phyloP scores from a whole-genome alignment of 2,797 vertebrate species.

The Microctenopoma steveboyesi region DNA sequence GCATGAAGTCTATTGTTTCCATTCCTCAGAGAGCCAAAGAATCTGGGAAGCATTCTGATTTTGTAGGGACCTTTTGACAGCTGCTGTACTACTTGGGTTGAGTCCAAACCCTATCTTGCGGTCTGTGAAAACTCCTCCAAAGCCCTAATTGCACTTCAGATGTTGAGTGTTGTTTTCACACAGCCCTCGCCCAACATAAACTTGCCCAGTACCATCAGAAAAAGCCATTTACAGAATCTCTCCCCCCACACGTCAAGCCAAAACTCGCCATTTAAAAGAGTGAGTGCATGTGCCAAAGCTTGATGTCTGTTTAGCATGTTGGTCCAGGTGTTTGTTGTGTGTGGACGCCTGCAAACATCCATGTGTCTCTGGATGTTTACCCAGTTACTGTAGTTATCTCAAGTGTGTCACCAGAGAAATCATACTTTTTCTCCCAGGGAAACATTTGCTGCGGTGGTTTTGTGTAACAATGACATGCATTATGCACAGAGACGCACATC shows the following conservation, averaged over 20 bases:
- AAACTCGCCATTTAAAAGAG: conserved; percentile 42
- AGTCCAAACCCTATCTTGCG: conserved; percentile 66
- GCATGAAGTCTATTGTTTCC: conserved; percentile 71
- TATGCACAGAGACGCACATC: conserved; percentile 4
- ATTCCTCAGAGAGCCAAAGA: conserved; percentile 71
- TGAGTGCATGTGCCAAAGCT: conserved; percentile 37
- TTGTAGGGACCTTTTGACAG: conserved; percentile 78
- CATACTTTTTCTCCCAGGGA: conserved; percentile 6
- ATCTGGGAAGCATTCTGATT: conserved; percentile 71
- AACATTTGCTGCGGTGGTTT: conserved; percentile 26
- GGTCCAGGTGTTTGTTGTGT: conserved; percentile 31
- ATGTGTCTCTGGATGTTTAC: conserved; percentile 53
- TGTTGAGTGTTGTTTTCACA: conserved; percentile 63
- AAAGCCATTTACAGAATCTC: conserved; percentile 41
- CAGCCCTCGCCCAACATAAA: conserved; percentile 58
- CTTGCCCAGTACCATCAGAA: conserved; percentile 46
- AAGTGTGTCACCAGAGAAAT: conserved; percentile 36
- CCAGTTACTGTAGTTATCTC: conserved; percentile 50
- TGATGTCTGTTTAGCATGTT: conserved; percentile 26
- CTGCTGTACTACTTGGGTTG: conserved; percentile 73
- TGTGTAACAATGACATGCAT: not conserved
- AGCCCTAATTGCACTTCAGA: conserved; percentile 68
- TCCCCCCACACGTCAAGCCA: conserved; percentile 6
- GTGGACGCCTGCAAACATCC: conserved; percentile 18
- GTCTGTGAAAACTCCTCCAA: conserved; percentile 70